Percentiles rank a stretch among this genome's conserved stretches.
Conservation (phyloP, 2,113 vertebrate species). For the sheep (Ovis aries) region ARS-UI_Ramb_v3.0 NC_056065.1:13732501-13733000, state of each 20-base stretch:
- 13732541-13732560: not conserved
- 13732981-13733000: not conserved
- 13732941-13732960: not conserved
- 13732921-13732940: not conserved
- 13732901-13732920: not conserved
- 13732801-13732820: not conserved
- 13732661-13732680: not conserved
- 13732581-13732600: not conserved
- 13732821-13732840: not conserved
- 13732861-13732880: not conserved
- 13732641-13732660: not conserved
- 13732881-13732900: not conserved
- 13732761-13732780: not conserved
- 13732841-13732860: not conserved
- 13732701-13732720: not conserved
- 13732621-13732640: not conserved
- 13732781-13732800: not conserved
- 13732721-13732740: not conserved
- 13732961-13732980: not conserved
- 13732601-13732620: not conserved
- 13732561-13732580: not conserved
- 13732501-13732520: not conserved
- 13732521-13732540: not conserved
- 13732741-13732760: not conserved
- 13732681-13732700: not conserved